phyloP scores from a whole-genome alignment of 1,140 invertebrate genomes.

The Ceratina australensis region DNA sequence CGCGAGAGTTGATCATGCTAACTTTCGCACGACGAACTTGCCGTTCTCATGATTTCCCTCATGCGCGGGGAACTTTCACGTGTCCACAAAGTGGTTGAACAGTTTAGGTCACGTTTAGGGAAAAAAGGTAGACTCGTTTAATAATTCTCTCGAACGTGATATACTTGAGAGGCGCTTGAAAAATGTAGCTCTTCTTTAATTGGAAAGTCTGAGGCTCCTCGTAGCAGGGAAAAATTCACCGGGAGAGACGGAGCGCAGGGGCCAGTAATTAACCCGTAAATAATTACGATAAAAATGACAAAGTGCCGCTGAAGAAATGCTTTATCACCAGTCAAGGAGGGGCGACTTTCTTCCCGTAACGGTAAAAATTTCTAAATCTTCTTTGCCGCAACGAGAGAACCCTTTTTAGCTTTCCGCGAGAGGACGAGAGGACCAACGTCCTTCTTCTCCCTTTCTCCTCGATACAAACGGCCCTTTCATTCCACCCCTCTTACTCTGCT shows the following conservation, averaged over 20 bases:
- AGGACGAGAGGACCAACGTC: conserved; percentile 29
- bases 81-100: background rate
- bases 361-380: conserved; percentile 70
- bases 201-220: background rate
- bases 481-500: conserved; percentile 41
- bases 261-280: conserved; percentile 75
- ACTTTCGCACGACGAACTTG: conserved; percentile 53
- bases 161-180: conserved; percentile 6
- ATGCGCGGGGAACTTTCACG: conserved; percentile 7
- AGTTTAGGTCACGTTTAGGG: background rate
- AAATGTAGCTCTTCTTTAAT: conserved; percentile 1
- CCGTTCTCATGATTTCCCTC: conserved; percentile 49
- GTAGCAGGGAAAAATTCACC: background rate
- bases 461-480: conserved; percentile 41
- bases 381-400: conserved; percentile 57
- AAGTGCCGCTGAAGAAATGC: conserved; percentile 65
- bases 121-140: background rate
- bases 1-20: conserved; percentile 53
- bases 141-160: conserved; percentile 30
- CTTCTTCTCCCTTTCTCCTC: conserved; percentile 25
- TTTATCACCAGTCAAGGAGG: conserved; percentile 64
- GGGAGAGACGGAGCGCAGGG: background rate
- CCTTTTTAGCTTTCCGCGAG: conserved; percentile 56
- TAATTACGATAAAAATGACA: conserved; percentile 79
- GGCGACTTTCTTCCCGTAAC: conserved; percentile 42